Percentiles rank a stretch among this genome's conserved stretches.
Evolutionary conservation across 2,113 vertebrate species (phyloP).

Genomic region (Thunnus maccoyii): DNA sequence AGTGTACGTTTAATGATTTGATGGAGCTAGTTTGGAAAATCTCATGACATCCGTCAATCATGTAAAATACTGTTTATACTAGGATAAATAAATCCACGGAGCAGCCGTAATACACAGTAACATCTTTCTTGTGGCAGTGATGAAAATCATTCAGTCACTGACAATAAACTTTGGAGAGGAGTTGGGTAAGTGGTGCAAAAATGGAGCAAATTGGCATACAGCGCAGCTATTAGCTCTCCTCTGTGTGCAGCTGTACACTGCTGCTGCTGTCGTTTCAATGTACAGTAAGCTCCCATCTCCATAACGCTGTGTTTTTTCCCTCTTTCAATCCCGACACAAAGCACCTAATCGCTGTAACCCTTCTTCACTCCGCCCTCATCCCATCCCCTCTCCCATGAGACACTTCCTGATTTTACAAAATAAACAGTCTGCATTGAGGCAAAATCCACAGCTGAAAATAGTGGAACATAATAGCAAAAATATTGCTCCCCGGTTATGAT

Average conservation of each 20-base stretch:
- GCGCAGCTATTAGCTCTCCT: slow-evolving; percentile 36
- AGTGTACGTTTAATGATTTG: slow-evolving; percentile 26
- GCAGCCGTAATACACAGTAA: slow-evolving; percentile 35
- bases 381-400: slow-evolving; percentile 44
- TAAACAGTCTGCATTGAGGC: slow-evolving; percentile 58
- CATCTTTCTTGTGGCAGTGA: slow-evolving; percentile 15
- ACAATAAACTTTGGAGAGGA: slow-evolving; percentile 28
- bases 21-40: slow-evolving; percentile 27
- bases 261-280: slow-evolving; percentile 18
- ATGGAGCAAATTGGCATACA: slow-evolving; percentile 13
- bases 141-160: slow-evolving; percentile 33
- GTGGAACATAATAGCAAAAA: slow-evolving; percentile 49
- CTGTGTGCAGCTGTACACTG: slow-evolving; percentile 17
- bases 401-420: slow-evolving; percentile 51
- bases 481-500: slow-evolving; percentile 40
- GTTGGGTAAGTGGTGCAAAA: slow-evolving; percentile 23
- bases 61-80: slow-evolving; percentile 28
- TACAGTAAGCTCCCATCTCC: slow-evolving; percentile 49
- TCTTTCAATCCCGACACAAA: slow-evolving; percentile 59
- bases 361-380: slow-evolving; percentile 60
- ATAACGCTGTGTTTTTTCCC: slow-evolving; percentile 1
- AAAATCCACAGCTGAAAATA: slow-evolving; percentile 52
- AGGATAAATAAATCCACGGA: slow-evolving; percentile 24
- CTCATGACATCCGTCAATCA: slow-evolving; percentile 61
- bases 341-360: slow-evolving; percentile 60